Evolutionary conservation across 2,888 invertebrate species (phyloP), one percentile per base, ranked within the genome.

Genomic region (Drosophila eohydei): DNA sequence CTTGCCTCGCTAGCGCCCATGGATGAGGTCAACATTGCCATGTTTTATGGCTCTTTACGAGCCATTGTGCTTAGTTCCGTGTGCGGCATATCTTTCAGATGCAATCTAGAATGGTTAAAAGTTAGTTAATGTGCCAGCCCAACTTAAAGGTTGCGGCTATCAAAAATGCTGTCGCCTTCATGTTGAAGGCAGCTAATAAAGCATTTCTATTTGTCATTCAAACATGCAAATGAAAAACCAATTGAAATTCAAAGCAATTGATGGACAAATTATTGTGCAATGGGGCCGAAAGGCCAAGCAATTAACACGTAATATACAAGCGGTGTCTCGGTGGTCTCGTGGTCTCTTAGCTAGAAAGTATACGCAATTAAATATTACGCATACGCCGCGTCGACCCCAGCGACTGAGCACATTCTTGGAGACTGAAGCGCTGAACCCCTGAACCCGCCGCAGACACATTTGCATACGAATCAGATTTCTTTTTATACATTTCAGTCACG

Each of bases 241-340:
- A 88, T 82, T 77, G 64, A 85, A 85, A 83, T 85, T 80, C 86
- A 80, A 88, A 88, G 78, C 88, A 84, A 73, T 73, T 76, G 76
- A 87, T 64, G 70, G 72, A 30, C 58, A 30, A 36, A 51, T 32
- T 21, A 6, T 74, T 80, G 51, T 73, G 78, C 70, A 80, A 79
- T 63, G 51, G 67, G 51, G 65, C 65, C 50, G 56, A 60, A 51
- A 56, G 64, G 68, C 50, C 81, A 63, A 40, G 36, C 58, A 58
- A 61, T 69, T 57, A 52, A 21, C 79, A 55, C 48, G 34, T 48
- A 32, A 36, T 14, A 43, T 21, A 14, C 3, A 9, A 30, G 59
- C 28, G 26, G 26, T 26, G 38, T 59, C 34, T 34, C 34, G 34
- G 7, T 28, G 21, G 21, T 21, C 21, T 21, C 21, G 26, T 11